These are phyloP conservation scores for Catharus bicknelli DNA, from an alignment of 2,113 vertebrate genomes.

Conservation along the genomic window DNA sequence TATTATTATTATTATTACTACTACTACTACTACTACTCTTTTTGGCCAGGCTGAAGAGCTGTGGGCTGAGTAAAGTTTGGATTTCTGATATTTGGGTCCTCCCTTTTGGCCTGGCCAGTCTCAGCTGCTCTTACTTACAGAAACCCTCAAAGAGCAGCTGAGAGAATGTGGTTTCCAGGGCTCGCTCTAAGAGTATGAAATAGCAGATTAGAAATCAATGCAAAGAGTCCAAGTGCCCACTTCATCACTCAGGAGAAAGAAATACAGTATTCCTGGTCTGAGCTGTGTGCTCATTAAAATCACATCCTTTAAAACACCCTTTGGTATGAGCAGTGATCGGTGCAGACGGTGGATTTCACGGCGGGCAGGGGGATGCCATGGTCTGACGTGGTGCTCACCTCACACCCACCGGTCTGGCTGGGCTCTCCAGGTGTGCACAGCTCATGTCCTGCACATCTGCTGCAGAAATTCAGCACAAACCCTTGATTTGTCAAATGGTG, in stretches of 20 bases:
- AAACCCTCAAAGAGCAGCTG: not conserved
- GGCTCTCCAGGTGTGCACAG: not conserved
- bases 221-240: slow-evolving; percentile 51
- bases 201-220: slow-evolving; percentile 60
- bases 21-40: not conserved
- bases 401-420: not conserved
- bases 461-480: not conserved
- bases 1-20: not conserved
- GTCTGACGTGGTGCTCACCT: not conserved
- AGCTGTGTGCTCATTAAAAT: slow-evolving; percentile 50
- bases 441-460: not conserved
- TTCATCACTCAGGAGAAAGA: slow-evolving; percentile 57
- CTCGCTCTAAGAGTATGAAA: slow-evolving; percentile 32
- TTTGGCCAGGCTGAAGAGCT: not conserved
- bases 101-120: not conserved
- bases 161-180: slow-evolving; percentile 26
- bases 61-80: not conserved
- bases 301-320: slow-evolving; percentile 40
- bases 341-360: not conserved
- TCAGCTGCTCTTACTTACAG: not conserved
- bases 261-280: slow-evolving; percentile 28
- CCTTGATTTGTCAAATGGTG: not conserved
- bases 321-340: slow-evolving; percentile 17
- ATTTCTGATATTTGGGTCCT: not conserved
- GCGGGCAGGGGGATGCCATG: not conserved